phyloP scores from a whole-genome alignment of 2,888 invertebrate genomes.

The Orthosia cruda region DNA sequence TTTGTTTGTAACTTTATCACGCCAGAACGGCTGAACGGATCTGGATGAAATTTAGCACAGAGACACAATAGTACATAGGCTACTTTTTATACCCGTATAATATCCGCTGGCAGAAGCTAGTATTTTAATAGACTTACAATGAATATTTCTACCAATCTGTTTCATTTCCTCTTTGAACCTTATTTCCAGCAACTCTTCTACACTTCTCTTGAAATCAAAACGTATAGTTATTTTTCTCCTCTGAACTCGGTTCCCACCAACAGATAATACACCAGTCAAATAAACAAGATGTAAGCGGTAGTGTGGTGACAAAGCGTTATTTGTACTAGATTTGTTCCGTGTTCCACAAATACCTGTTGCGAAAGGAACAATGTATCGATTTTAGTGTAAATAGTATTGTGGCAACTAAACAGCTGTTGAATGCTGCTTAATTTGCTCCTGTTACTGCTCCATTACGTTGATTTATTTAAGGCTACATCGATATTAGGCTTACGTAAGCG shows the following conservation, averaged over 20 bases:
- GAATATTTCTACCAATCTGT: not conserved
- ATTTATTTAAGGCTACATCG: constrained; percentile 20
- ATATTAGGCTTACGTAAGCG: not conserved
- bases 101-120: too few relatives aligned
- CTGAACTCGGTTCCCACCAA: not conserved
- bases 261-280: constrained; percentile 10
- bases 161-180: not conserved
- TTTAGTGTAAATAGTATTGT: constrained; percentile 25
- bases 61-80: too few relatives aligned
- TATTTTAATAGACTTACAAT: not conserved
- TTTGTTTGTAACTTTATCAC: too few relatives aligned
- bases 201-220: not conserved
- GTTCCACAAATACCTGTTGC: constrained; percentile 39
- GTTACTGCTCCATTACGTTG: constrained; percentile 31
- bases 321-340: constrained; percentile 9
- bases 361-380: constrained; percentile 40
- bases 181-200: not conserved
- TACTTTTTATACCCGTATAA: too few relatives aligned
- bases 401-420: constrained; percentile 37
- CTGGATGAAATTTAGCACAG: too few relatives aligned
- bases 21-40: too few relatives aligned
- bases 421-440: constrained; percentile 27
- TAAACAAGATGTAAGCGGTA: constrained; percentile 33
- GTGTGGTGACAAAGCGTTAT: constrained; percentile 19
- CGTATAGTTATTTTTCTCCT: not conserved